Percentiles rank a stretch among this genome's conserved stretches.
Evolutionary conservation across 2,888 invertebrate species (phyloP).

Genomic region (Biston stratarius): DNA sequence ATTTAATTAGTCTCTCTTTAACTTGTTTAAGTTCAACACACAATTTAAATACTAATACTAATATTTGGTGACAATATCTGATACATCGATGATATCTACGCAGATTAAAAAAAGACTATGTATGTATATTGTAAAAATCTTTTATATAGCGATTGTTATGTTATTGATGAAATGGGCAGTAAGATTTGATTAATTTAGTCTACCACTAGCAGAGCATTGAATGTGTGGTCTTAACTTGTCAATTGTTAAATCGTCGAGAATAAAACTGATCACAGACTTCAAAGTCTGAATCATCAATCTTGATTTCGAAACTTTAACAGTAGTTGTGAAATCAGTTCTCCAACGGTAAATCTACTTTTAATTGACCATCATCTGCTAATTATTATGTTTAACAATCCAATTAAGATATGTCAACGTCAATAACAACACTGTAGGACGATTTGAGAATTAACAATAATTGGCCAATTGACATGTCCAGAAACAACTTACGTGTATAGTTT

Average conservation of each 20-base stretch:
- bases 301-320: slow-evolving; percentile 27
- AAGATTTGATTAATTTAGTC: no score
- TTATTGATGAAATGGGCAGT: no score
- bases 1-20: no score
- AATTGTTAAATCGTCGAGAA: not conserved
- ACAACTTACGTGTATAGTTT: slow-evolving; percentile 53
- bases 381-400: slow-evolving; percentile 72
- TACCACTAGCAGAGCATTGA: no score
- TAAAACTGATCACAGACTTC: not conserved
- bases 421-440: slow-evolving; percentile 62
- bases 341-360: slow-evolving; percentile 50
- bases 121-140: no score
- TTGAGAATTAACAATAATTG: slow-evolving; percentile 35
- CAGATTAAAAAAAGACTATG: no score
- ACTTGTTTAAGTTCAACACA: no score
- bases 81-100: no score
- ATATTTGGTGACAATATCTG: no score
- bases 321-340: slow-evolving; percentile 22
- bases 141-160: no score
- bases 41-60: no score
- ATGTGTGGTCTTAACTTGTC: no score
- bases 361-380: slow-evolving; percentile 61
- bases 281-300: slow-evolving; percentile 3
- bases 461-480: slow-evolving; percentile 51
- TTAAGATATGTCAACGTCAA: slow-evolving; percentile 72